A percentile compares a stretch with the other conserved stretches of the same genome.
phyloP scores from a whole-genome alignment of 2,113 vertebrate genomes.

The Varanus komodoensis region DNA sequence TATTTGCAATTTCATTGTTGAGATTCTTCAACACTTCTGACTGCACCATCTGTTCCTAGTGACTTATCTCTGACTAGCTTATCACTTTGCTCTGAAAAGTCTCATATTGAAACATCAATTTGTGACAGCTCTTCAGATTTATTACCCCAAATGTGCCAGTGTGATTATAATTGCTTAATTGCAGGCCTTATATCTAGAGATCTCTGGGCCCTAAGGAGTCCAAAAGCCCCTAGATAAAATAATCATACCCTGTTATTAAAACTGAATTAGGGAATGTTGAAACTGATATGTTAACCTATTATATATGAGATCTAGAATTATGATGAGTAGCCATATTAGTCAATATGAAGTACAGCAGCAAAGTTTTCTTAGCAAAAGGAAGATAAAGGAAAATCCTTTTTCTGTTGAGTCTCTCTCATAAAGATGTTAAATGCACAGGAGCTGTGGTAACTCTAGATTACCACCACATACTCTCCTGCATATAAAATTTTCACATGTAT shows the following conservation, averaged over 20 bases:
- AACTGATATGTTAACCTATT: neutral
- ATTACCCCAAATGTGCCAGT: slow-evolving; percentile 1
- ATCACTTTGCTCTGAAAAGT: slow-evolving; percentile 20
- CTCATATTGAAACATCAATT: slow-evolving; percentile 13
- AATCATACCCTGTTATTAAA: slow-evolving; percentile 1
- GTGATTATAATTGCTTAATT: neutral
- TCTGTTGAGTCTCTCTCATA: neutral
- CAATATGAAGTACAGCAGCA: neutral
- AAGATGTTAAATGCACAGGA: neutral
- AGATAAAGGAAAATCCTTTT: neutral
- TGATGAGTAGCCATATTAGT: neutral
- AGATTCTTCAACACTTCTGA: slow-evolving; percentile 2
- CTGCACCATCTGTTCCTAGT: slow-evolving; percentile 8
- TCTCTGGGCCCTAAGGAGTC: neutral
- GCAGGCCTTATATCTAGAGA: neutral
- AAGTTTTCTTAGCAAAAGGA: neutral
- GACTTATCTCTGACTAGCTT: slow-evolving; percentile 1
- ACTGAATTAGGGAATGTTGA: neutral
- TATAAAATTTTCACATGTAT: neutral
- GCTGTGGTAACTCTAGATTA: neutral
- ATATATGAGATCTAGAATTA: neutral
- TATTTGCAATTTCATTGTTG: slow-evolving; percentile 20
- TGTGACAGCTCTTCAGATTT: slow-evolving; percentile 23
- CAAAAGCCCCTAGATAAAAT: neutral
- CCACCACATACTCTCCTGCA: neutral